Evolutionary conservation across 35 echinoderm and acorn worm species (phyloP).

Genomic region (Eucidaris tribuloides): DNA sequence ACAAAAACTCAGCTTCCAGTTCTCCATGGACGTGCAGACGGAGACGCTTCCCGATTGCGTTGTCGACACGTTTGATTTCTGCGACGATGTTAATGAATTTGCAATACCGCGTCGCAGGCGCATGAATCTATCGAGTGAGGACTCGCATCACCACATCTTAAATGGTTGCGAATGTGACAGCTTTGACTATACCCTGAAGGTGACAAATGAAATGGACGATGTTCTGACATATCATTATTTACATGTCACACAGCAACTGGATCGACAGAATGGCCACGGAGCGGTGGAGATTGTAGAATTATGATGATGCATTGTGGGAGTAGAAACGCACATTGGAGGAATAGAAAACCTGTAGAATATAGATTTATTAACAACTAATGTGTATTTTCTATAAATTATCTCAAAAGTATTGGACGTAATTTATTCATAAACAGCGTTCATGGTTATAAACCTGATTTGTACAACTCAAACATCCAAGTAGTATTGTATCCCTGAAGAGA

Average conservation of each 20-base stretch:
- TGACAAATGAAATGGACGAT: slow-evolving; percentile 9
- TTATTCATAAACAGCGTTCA: too few relatives aligned
- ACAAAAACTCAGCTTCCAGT: slow-evolving; percentile 42
- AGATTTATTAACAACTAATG: too few relatives aligned
- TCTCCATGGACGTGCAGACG: slow-evolving; percentile 30
- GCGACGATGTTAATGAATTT: slow-evolving; percentile 19
- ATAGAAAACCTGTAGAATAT: too few relatives aligned
- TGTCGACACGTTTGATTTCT: slow-evolving; percentile 34
- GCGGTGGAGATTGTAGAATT: background rate
- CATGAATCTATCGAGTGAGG: background rate
- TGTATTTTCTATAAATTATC: too few relatives aligned
- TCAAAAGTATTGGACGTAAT: too few relatives aligned
- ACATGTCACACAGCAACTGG: slow-evolving; percentile 16
- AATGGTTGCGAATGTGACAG: background rate
- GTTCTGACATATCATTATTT: slow-evolving; percentile 9
- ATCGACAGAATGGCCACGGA: background rate
- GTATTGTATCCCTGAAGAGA: too few relatives aligned
- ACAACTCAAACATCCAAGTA: too few relatives aligned
- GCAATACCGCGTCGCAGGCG: background rate
- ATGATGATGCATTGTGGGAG: background rate
- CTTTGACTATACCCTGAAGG: slow-evolving; percentile 30
- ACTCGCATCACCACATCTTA: too few relatives aligned
- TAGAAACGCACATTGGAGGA: too few relatives aligned
- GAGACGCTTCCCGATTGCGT: slow-evolving; percentile 32
- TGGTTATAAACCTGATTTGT: too few relatives aligned